Percentiles rank a stretch among this genome's conserved stretches.
Evolutionary conservation across 2,113 vertebrate genomes (phyloP).

Genomic region (Glaucidium brasilianum): DNA sequence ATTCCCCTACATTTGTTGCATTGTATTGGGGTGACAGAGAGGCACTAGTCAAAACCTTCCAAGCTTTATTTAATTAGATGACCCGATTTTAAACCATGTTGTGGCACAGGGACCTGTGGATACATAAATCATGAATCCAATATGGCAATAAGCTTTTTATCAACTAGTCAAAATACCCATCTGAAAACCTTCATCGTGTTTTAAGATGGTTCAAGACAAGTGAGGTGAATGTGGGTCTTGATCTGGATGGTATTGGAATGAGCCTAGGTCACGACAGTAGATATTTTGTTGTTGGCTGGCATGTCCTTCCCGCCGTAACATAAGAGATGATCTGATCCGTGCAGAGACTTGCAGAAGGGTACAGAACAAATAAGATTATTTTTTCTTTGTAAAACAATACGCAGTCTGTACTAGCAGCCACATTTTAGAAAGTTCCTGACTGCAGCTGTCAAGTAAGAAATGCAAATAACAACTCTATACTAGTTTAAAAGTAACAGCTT

Average conservation of each 20-base stretch:
- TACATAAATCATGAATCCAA: not conserved
- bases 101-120: not conserved
- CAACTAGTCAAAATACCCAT: not conserved
- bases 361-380: not conserved
- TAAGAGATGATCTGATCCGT: not conserved
- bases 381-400: not conserved
- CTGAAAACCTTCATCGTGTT: not conserved
- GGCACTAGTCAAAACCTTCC: not conserved
- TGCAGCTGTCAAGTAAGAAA: constrained; percentile 33
- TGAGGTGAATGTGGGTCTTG: not conserved
- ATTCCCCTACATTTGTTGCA: not conserved
- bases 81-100: not conserved
- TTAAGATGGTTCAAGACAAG: not conserved
- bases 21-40: not conserved
- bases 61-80: not conserved
- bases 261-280: not conserved
- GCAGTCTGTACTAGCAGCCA: not conserved
- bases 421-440: not conserved
- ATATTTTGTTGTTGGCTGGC: not conserved
- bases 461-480: not conserved
- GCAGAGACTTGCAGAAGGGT: not conserved
- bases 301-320: not conserved
- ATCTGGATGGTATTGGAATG: not conserved
- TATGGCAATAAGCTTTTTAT: not conserved
- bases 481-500: constrained; percentile 16